Base-by-base conservation (phyloP, 2,797 vertebrate species). In the Pristis pectinata region DNA sequence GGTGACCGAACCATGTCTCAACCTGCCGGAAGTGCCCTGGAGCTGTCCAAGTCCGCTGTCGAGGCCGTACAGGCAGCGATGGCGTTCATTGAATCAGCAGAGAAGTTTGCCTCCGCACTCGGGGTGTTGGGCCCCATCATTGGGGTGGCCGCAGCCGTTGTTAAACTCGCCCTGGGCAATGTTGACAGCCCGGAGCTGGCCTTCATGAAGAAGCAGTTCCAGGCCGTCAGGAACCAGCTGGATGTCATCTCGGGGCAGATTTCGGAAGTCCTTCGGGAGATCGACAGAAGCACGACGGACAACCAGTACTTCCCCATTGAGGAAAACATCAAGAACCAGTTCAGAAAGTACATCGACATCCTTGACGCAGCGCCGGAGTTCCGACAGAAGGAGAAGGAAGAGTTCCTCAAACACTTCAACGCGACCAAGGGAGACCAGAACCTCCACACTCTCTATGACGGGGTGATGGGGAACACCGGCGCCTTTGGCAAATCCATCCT, bases 281-380 rank as follows among this genome's bases (percentile, higher is more conserved):
- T 98, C 95, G 97, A 97, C 96, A 97, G 96, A 95, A 98, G 97
- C 9, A 96, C 96, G 0, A 70, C 96, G 70, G 97, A 98, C 0
- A 94, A 96, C 0, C 74, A 95, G 11, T 98, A 97, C 94, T 98
- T 98, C 96, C 96, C 97, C 0, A 95, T 97, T 74, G 97, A 98
- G 95, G 97, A 98, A 95, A 98, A 98, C 95, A 96, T 98, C 95
- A 97, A 95, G 0, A 98, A 97, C 96, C 97, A 97, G 95, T 98
- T 98, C 95, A 96, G 97, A 95, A 98, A 98, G 95, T 98, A 97
- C 96, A 98, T 98, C 97, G 97, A 98, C 95, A 97, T 98, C 95
- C 97, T 98, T 56, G 97, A 97, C 0, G 97, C 97, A 95, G 97
- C 97, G 77, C 96, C 97, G 1, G 96, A 97, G 94, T 97, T 96